phyloP scores from a whole-genome alignment of 2,113 vertebrate genomes.

The Symphodus melops region DNA sequence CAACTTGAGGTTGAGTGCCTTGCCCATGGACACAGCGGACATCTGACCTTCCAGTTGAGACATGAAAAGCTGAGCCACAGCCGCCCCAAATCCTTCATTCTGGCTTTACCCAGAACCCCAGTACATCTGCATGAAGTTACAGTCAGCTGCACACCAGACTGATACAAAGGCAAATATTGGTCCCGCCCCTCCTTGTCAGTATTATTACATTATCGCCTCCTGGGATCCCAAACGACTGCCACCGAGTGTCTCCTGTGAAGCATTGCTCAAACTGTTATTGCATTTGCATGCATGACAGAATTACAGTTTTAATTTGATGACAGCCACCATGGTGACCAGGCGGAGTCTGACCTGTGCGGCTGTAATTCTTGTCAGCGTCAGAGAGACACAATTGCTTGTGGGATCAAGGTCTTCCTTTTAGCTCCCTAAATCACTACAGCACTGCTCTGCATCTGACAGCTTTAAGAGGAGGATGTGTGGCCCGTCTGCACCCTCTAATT shows the following conservation, averaged over 20 bases:
- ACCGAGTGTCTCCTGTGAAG: background rate
- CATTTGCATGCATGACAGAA: background rate
- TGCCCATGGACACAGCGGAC: too few species aligned
- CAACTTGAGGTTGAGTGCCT: too few species aligned
- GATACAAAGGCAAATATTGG: too few species aligned
- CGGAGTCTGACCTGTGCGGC: conserved; percentile 2
- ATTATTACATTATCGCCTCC: too few species aligned
- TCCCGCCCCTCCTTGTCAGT: too few species aligned
- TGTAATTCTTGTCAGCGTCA: conserved; percentile 3
- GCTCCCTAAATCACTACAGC: conserved; percentile 6
- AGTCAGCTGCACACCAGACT: too few species aligned
- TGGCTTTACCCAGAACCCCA: too few species aligned
- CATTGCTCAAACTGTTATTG: background rate
- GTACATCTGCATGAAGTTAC: too few species aligned
- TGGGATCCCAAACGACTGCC: too few species aligned
- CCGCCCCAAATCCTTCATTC: too few species aligned
- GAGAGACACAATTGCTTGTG: conserved; percentile 3
- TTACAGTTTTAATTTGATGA: conserved; percentile 4
- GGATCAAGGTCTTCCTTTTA: conserved; percentile 2
- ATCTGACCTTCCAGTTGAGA: too few species aligned
- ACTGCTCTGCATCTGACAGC: background rate
- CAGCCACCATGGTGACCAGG: background rate
- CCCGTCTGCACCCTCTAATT: background rate
- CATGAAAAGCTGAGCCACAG: too few species aligned
- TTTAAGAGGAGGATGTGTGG: background rate